Evolutionary conservation across 2,797 vertebrate species (phyloP).

Genomic region (Sphenopsis melanotis): DNA sequence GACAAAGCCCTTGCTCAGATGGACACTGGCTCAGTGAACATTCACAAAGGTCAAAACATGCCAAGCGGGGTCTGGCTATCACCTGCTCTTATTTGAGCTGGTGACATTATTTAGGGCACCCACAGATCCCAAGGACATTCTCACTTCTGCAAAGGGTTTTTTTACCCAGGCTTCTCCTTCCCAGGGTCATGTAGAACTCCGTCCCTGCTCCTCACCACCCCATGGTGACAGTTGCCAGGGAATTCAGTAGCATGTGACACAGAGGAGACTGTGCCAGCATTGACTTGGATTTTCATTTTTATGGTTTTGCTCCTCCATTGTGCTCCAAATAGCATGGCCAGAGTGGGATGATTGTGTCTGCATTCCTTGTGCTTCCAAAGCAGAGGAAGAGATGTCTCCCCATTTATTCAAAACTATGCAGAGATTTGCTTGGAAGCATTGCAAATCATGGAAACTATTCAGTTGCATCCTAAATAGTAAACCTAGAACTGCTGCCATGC

Average conservation of each 20-base stretch:
- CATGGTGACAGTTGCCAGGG: not conserved
- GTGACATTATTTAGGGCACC: not conserved
- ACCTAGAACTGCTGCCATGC: not conserved
- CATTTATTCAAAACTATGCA: constrained; percentile 4
- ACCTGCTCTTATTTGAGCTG: not conserved
- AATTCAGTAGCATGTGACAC: not conserved
- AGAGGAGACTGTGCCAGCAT: not conserved
- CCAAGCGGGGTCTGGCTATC: not conserved
- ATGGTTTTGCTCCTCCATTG: not conserved
- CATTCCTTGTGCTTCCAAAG: not conserved
- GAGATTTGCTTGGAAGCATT: constrained; percentile 28
- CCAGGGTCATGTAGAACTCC: not conserved
- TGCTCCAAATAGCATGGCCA: not conserved
- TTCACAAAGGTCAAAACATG: not conserved
- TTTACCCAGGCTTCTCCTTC: not conserved
- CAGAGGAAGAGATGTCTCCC: not conserved
- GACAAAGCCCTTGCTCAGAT: not conserved
- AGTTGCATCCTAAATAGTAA: constrained; percentile 27
- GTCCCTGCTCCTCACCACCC: not conserved
- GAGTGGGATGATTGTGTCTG: not conserved
- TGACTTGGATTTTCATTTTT: not conserved
- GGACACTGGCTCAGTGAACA: not conserved
- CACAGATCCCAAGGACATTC: not conserved
- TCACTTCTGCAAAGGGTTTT: not conserved
- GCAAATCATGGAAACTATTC: constrained; percentile 49